A percentile compares a stretch with the other conserved stretches of the same genome.
Evolutionary conservation across 2,113 vertebrate genomes (phyloP).

Genomic region (Eudorcas thomsonii): DNA sequence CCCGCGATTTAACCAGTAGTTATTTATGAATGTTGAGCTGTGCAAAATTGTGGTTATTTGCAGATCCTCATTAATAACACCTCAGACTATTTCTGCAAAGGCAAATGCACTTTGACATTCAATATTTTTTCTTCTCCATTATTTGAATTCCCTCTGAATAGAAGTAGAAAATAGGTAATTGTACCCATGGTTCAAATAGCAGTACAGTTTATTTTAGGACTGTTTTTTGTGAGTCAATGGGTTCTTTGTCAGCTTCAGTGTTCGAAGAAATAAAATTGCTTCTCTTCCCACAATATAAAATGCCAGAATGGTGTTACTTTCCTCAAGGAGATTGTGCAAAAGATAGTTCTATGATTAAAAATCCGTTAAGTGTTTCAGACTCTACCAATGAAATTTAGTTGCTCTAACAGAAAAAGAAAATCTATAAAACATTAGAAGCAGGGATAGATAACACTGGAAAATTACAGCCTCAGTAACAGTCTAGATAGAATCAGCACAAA

Average conservation of each 20-base stretch:
- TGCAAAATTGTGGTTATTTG: conserved; percentile 37
- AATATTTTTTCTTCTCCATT: conserved; percentile 31
- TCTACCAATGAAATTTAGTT: neutral
- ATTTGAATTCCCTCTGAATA: conserved; percentile 33
- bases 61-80: conserved; percentile 60
- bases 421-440: neutral
- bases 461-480: neutral
- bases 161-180: conserved; percentile 36
- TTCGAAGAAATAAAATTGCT: conserved; percentile 41
- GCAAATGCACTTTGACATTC: conserved; percentile 58
- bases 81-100: conserved; percentile 26
- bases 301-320: neutral
- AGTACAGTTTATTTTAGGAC: conserved; percentile 28
- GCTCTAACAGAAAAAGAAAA: neutral
- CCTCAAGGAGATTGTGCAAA: conserved; percentile 3
- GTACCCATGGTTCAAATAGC: conserved; percentile 5
- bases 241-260: neutral
- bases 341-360: neutral
- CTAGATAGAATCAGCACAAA: neutral
- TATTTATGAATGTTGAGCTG: conserved; percentile 45
- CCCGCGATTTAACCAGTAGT: neutral
- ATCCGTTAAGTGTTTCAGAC: neutral
- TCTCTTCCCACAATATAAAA: neutral
- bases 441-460: neutral
- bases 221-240: neutral